Conservation (phyloP, 2,888 invertebrate species). For the Caenorhabditis sinica region DNA sequence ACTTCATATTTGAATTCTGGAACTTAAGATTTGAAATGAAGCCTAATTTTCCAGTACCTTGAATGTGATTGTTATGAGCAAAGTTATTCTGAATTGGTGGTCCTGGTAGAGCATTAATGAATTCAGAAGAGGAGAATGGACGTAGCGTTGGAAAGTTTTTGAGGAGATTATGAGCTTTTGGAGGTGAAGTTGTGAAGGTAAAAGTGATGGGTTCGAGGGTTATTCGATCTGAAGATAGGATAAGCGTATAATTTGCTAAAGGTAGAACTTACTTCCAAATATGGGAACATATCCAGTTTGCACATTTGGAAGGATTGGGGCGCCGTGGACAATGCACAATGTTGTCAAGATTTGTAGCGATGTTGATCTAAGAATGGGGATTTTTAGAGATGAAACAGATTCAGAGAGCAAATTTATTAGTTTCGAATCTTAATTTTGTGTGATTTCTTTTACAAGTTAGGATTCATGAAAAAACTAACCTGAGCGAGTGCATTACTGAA, state of each 20-base stretch:
- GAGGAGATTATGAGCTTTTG: slow-evolving; percentile 29
- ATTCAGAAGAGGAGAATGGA: slow-evolving; percentile 29
- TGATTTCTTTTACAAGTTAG: background rate
- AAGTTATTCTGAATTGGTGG: slow-evolving; percentile 50
- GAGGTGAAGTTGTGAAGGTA: slow-evolving; percentile 64
- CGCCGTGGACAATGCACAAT: slow-evolving; percentile 5
- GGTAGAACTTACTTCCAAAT: slow-evolving; percentile 44
- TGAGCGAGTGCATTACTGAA: slow-evolving; percentile 16
- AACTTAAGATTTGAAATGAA: slow-evolving; percentile 2
- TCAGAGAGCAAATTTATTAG: background rate
- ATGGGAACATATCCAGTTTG: slow-evolving; percentile 61
- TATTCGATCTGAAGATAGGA: slow-evolving; percentile 44
- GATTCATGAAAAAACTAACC: slow-evolving; percentile 1
- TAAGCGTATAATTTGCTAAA: background rate
- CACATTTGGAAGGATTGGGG: slow-evolving; percentile 43
- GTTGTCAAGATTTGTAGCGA: slow-evolving; percentile 25
- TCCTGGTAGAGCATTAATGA: slow-evolving; percentile 21
- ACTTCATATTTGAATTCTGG: slow-evolving; percentile 60
- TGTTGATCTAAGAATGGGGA: slow-evolving; percentile 11
- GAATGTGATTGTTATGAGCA: slow-evolving; percentile 33
- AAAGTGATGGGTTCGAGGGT: slow-evolving; percentile 66
- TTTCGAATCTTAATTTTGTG: no score
- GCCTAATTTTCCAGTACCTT: background rate
- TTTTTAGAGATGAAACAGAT: background rate
- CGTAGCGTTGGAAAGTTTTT: slow-evolving; percentile 50